These are phyloP conservation scores for Tetheella fluctuosa DNA, from an alignment of 2,888 invertebrate genomes.

Conservation along the genomic window DNA sequence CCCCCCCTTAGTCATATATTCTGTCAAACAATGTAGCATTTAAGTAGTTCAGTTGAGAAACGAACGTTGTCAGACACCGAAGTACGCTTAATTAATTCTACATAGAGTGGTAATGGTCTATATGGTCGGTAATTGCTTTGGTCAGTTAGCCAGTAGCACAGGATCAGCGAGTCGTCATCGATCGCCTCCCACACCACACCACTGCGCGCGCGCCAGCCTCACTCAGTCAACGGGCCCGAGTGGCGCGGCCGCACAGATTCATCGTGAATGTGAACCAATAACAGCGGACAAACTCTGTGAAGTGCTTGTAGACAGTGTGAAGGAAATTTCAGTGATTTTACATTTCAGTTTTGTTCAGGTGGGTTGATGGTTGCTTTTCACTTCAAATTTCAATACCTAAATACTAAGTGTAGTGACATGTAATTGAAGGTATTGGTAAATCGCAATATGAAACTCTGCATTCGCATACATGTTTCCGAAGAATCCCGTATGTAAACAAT, in stretches of 20 bases:
- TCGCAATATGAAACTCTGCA: constrained; percentile 32
- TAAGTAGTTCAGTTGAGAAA: constrained; percentile 16
- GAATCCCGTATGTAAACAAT: constrained; percentile 17
- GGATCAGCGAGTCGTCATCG: constrained; percentile 60
- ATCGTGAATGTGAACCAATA: constrained; percentile 37
- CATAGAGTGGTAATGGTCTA: constrained; percentile 32
- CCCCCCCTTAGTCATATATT: neutral
- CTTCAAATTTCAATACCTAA: neutral
- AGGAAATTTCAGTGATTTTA: constrained; percentile 38
- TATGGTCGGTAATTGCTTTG: constrained; percentile 51
- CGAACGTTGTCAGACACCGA: constrained; percentile 31
- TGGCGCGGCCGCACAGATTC: constrained; percentile 57
- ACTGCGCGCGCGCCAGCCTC: constrained; percentile 67
- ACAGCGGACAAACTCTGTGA: constrained; percentile 54
- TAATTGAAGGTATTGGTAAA: constrained; percentile 16
- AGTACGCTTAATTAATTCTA: constrained; percentile 41
- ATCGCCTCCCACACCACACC: constrained; percentile 57
- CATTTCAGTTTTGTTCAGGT: constrained; percentile 50
- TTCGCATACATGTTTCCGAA: constrained; percentile 21
- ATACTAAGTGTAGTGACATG: neutral
- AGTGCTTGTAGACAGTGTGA: constrained; percentile 45
- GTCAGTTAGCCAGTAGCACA: constrained; percentile 52
- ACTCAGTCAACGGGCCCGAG: constrained; percentile 61
- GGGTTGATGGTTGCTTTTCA: constrained; percentile 37
- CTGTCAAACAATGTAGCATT: neutral